Evolutionary conservation across 2,113 vertebrate species (phyloP).

Genomic region (Myrmophylax atrothorax): DNA sequence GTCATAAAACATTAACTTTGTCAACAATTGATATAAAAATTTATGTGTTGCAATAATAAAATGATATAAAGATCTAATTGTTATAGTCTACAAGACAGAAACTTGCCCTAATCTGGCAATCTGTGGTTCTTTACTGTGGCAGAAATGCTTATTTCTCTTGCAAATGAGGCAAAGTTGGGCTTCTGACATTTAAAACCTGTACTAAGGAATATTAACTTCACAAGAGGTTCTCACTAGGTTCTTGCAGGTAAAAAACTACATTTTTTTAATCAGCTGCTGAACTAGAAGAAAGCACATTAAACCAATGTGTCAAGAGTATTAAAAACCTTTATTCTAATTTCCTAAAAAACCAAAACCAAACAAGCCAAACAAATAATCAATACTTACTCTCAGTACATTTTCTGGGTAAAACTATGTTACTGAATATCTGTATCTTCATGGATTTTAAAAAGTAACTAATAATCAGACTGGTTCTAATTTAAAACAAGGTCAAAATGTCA

Average conservation of each 20-base stretch:
- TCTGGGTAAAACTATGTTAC: not conserved
- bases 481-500: not conserved
- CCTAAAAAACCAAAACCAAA: not conserved
- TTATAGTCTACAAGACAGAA: not conserved
- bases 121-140: not conserved
- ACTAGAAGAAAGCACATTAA: not conserved
- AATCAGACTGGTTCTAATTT: not conserved
- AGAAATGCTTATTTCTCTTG: not conserved
- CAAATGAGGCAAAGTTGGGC: not conserved
- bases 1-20: not conserved
- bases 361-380: not conserved
- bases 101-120: not conserved
- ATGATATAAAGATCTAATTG: not conserved
- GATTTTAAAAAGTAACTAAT: not conserved
- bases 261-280: not conserved
- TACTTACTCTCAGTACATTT: not conserved
- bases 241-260: not conserved
- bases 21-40: not conserved
- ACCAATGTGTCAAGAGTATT: not conserved
- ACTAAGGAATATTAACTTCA: not conserved
- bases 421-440: not conserved
- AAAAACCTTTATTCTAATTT: not conserved
- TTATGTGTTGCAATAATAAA: not conserved
- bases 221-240: not conserved
- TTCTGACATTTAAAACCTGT: not conserved